Percentiles rank a stretch among this genome's conserved stretches.
These are phyloP conservation scores for Sycophila sp. DNA, from an alignment of 1,140 invertebrate species.

Conservation along the genomic window DNA sequence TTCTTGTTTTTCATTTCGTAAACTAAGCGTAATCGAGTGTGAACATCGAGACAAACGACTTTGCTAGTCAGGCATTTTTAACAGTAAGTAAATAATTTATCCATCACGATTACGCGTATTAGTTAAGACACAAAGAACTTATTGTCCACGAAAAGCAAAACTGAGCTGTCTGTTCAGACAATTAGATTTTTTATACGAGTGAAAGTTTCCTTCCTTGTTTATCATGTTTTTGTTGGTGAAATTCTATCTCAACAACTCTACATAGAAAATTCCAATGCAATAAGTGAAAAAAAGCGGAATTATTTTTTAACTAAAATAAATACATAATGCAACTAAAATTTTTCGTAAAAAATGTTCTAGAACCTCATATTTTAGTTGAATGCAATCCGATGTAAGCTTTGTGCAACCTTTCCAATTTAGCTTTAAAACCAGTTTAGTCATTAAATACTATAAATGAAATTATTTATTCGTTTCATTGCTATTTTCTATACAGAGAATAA, in stretches of 20 bases:
- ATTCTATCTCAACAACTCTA: not conserved
- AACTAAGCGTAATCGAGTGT: constrained; percentile 46
- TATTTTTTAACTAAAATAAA: not conserved
- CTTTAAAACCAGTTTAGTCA: too few species aligned
- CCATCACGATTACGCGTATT: constrained; percentile 46
- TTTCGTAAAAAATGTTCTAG: not conserved
- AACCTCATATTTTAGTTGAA: not conserved
- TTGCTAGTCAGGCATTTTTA: constrained; percentile 63
- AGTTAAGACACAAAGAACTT: constrained; percentile 42
- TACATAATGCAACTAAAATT: not conserved
- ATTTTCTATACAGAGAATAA: constrained; percentile 19
- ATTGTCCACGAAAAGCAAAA: constrained; percentile 16
- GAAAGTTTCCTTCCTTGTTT: constrained; percentile 10
- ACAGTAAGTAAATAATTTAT: constrained; percentile 58
- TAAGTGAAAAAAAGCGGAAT: not conserved
- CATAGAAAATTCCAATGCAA: constrained; percentile 30
- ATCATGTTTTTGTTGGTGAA: constrained; percentile 4
- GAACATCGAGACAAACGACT: constrained; percentile 58
- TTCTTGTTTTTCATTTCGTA: constrained; percentile 29
- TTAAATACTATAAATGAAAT: too few species aligned
- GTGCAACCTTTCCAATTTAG: constrained; percentile 23
- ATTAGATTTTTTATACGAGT: constrained; percentile 21
- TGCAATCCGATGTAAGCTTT: not conserved
- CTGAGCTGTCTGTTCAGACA: constrained; percentile 12
- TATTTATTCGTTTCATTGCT: too few species aligned